Conservation (phyloP, 2,113 vertebrate species). For the Anolis sagrei region DNA sequence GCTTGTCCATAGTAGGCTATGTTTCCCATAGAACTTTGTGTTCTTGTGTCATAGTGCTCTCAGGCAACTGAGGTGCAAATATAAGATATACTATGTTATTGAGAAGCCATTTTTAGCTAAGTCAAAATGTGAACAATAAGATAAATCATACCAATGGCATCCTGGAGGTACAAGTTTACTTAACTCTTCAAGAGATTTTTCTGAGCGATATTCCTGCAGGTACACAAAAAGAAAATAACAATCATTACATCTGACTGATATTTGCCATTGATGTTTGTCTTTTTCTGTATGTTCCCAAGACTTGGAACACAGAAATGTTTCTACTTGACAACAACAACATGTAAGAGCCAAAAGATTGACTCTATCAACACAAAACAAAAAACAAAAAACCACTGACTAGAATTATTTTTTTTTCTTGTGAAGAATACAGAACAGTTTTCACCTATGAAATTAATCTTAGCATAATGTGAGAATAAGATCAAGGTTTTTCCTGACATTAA, state of each 20-base stretch:
- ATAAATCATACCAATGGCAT: constrained; percentile 90
- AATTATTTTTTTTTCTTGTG: not conserved
- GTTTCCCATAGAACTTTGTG: not conserved
- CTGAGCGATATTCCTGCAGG: constrained; percentile 95
- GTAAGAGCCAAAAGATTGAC: not conserved
- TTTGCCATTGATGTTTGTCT: not conserved
- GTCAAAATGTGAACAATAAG: constrained; percentile 26
- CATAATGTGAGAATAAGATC: too few relatives aligned
- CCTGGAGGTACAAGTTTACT: constrained; percentile 96
- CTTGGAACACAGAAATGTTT: not conserved
- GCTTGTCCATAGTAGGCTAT: not conserved
- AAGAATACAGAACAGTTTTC: not conserved
- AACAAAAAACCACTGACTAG: not conserved
- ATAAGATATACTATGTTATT: not conserved
- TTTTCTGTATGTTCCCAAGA: not conserved
- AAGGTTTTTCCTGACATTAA: too few relatives aligned
- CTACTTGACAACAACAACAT: not conserved
- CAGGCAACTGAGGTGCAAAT: not conserved
- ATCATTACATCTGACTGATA: not conserved
- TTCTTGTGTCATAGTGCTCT: not conserved
- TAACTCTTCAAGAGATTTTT: constrained; percentile 96
- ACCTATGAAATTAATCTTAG: not conserved
- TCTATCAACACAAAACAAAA: too few relatives aligned
- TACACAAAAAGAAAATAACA: constrained; percentile 1
- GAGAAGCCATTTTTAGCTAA: not conserved